phyloP scores from a whole-genome alignment of 2,113 vertebrate species.

The Acanthisitta chloris region DNA sequence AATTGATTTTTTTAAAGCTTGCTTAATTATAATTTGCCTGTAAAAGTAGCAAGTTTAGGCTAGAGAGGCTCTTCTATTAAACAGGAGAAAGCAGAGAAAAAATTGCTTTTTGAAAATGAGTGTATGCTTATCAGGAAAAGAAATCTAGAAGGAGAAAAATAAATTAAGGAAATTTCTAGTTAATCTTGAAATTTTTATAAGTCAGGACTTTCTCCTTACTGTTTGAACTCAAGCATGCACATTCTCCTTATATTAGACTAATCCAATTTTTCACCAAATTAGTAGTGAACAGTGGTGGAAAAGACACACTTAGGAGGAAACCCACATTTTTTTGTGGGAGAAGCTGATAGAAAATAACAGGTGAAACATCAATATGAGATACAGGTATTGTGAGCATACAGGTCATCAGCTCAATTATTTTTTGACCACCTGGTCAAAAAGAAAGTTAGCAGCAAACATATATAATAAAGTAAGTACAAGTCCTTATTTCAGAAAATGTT shows the following conservation, averaged over 20 bases:
- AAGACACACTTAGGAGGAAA: neutral
- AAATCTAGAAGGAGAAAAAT: neutral
- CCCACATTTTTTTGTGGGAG: neutral
- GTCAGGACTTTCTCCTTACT: neutral
- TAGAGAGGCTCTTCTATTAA: neutral
- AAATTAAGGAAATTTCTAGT: neutral
- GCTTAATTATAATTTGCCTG: neutral
- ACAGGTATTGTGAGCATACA: neutral
- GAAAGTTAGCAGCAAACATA: neutral
- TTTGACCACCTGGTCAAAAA: neutral
- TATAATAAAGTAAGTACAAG: neutral
- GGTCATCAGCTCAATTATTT: neutral
- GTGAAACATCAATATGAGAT: neutral
- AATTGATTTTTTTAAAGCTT: neutral
- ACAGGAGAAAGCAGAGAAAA: neutral
- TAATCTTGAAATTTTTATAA: neutral
- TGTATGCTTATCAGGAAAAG: neutral
- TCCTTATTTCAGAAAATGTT: neutral
- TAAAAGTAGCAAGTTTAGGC: neutral
- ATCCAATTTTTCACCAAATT: neutral
- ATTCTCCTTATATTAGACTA: neutral
- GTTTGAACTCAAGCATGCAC: neutral
- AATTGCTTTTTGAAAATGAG: neutral
- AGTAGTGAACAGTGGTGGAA: neutral
- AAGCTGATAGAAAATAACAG: neutral